Conservation (phyloP, 2,113 vertebrate species). For the Callocephalon fimbriatum region DNA sequence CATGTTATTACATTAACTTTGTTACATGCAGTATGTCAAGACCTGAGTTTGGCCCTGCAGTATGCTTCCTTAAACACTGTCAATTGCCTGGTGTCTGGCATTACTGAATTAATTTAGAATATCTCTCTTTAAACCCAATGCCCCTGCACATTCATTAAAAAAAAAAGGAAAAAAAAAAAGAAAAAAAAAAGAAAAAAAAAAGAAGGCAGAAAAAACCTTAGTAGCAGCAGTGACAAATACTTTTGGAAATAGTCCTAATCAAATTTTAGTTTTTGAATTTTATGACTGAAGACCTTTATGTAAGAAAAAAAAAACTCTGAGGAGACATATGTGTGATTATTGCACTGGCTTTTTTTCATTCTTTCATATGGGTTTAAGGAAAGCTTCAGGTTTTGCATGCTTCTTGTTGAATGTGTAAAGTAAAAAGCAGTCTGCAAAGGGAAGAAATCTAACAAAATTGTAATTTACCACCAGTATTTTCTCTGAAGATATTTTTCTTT, state of each 20-base stretch:
- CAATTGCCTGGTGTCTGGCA: neutral
- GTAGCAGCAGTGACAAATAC: slow-evolving; percentile 1
- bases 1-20: slow-evolving; percentile 2
- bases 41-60: neutral
- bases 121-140: neutral
- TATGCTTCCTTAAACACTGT: neutral
- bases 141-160: neutral
- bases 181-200: neutral
- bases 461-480: neutral
- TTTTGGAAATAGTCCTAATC: slow-evolving; percentile 27
- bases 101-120: neutral
- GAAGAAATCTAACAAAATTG: neutral
- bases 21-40: neutral
- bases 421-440: neutral
- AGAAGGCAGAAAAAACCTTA: neutral
- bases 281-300: slow-evolving; percentile 36
- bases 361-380: neutral
- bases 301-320: slow-evolving; percentile 9
- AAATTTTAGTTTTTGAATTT: slow-evolving; percentile 56
- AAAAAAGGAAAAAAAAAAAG: neutral
- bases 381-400: neutral
- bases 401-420: neutral
- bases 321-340: slow-evolving; percentile 6
- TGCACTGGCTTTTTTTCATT: slow-evolving; percentile 31
- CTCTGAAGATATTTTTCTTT: neutral